These are phyloP conservation scores for Aspidoscelis tigris DNA, from an alignment of 2,113 vertebrate species.

Conservation along the genomic window DNA sequence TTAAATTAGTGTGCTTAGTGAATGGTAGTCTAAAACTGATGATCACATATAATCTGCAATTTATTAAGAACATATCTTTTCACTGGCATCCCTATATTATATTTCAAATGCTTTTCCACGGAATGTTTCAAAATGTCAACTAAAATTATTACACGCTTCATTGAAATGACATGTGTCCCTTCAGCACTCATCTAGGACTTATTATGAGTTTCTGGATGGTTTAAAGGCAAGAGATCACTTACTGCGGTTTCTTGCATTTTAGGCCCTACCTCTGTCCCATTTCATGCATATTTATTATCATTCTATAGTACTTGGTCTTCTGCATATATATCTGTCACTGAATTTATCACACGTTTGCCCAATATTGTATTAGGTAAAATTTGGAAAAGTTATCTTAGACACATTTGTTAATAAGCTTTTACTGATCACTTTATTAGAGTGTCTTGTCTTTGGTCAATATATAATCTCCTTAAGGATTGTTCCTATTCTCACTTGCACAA, in stretches of 20 bases:
- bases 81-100: constrained; percentile 72
- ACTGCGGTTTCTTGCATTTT: constrained; percentile 60
- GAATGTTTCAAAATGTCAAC: constrained; percentile 73
- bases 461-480: no score
- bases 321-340: constrained; percentile 22
- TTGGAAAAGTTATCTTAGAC: constrained; percentile 51
- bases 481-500: no score
- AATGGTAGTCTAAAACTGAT: constrained; percentile 72
- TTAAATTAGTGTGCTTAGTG: constrained; percentile 71
- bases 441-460: no score
- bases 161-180: constrained; percentile 71
- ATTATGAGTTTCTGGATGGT: constrained; percentile 72
- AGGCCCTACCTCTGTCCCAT: constrained; percentile 53
- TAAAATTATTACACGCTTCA: constrained; percentile 66
- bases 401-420: no score
- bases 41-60: constrained; percentile 74
- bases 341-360: constrained; percentile 54
- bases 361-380: constrained; percentile 48
- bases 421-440: no score
- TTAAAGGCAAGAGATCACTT: constrained; percentile 73
- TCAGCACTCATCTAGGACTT: constrained; percentile 67
- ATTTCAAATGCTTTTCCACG: constrained; percentile 76
- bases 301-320: constrained; percentile 47
- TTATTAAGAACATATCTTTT: constrained; percentile 73
- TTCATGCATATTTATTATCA: constrained; percentile 24